These are phyloP conservation scores for Auanema sp. DNA, from an alignment of 2,888 invertebrate genomes.

Conservation along the genomic window DNA sequence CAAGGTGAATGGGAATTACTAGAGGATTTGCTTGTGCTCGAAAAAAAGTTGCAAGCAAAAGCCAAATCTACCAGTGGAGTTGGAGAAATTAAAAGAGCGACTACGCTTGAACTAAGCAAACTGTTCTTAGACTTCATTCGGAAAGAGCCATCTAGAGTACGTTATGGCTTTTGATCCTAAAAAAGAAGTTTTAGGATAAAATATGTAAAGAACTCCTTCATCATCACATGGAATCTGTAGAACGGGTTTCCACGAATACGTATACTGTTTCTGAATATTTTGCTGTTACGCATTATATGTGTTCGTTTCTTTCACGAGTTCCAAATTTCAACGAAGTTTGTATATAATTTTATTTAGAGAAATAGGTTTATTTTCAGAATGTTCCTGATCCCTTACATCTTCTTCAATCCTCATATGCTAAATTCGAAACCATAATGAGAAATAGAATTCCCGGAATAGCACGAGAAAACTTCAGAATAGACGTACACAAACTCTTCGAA, in stretches of 20 bases:
- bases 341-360: background rate
- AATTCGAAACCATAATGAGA: conserved; percentile 13
- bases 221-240: background rate
- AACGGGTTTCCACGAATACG: background rate
- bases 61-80: background rate
- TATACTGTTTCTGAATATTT: conserved; percentile 6
- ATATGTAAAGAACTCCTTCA: background rate
- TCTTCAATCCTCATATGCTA: background rate
- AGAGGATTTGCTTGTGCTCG: background rate
- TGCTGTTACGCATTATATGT: conserved; percentile 7
- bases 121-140: conserved; percentile 4
- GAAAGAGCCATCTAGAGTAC: background rate
- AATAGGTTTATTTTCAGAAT: background rate
- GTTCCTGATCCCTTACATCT: conserved; percentile 6
- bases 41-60: background rate
- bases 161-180: background rate
- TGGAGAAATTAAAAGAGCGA: background rate
- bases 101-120: background rate
- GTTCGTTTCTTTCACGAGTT: conserved; percentile 3
- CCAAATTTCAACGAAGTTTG: conserved; percentile 2
- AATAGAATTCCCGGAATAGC: conserved; percentile 12
- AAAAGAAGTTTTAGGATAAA: background rate
- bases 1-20: conserved; percentile 4
- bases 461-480: conserved; percentile 10
- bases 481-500: background rate